phyloP scores from a whole-genome alignment of 1,140 invertebrate species.

The Drosophila bocqueti region DNA sequence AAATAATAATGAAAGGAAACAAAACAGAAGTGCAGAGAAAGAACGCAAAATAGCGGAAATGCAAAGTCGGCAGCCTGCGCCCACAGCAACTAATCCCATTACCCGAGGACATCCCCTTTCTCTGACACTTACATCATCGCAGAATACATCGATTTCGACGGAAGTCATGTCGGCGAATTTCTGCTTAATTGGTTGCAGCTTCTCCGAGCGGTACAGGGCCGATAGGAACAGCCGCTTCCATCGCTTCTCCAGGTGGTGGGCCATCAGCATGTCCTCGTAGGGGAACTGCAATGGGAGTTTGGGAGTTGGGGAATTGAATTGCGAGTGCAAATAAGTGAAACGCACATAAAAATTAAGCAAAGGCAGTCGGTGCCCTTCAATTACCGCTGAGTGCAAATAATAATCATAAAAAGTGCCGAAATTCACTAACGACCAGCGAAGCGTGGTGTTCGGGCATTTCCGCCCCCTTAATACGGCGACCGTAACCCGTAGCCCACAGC shows the following conservation, averaged over 20 bases:
- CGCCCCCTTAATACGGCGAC: not conserved
- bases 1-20: slow-evolving; percentile 84
- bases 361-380: slow-evolving; percentile 56
- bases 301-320: slow-evolving; percentile 18
- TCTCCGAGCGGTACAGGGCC: slow-evolving; percentile 88
- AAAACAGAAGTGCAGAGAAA: slow-evolving; percentile 76
- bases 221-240: slow-evolving; percentile 90
- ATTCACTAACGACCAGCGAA: slow-evolving; percentile 65
- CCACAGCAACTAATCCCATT: slow-evolving; percentile 13
- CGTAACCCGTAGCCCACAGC: slow-evolving; percentile 15
- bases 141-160: slow-evolving; percentile 90
- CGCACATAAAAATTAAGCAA: slow-evolving; percentile 67
- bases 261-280: slow-evolving; percentile 85
- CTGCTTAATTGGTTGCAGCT: slow-evolving; percentile 90
- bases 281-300: slow-evolving; percentile 65
- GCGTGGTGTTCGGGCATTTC: slow-evolving; percentile 16
- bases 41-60: slow-evolving; percentile 76
- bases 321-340: slow-evolving; percentile 38
- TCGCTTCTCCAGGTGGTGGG: slow-evolving; percentile 87
- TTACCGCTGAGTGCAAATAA: slow-evolving; percentile 82
- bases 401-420: slow-evolving; percentile 79
- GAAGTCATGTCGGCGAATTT: slow-evolving; percentile 92
- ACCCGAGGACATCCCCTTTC: slow-evolving; percentile 6
- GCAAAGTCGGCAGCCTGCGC: slow-evolving; percentile 49
- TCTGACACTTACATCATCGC: slow-evolving; percentile 85